Conservation (phyloP, 1,140 invertebrate genomes). For the Agrilus planipennis region DNA sequence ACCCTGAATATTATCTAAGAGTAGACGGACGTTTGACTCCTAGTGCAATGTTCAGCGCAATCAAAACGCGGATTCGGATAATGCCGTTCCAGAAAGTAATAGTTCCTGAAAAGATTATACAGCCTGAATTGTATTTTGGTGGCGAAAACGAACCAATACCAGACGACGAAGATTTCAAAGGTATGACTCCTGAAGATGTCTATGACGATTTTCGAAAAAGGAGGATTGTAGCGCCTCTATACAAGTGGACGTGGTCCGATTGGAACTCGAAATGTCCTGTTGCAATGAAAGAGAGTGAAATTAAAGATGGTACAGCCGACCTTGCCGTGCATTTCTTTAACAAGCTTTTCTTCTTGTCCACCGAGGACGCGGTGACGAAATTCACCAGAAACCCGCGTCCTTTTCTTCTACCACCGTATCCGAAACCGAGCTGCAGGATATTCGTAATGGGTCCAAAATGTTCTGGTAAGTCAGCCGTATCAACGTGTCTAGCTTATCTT, state of each 20-base stretch:
- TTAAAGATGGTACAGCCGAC: slow-evolving; percentile 34
- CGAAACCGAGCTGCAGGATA: slow-evolving; percentile 32
- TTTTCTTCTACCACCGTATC: slow-evolving; percentile 34
- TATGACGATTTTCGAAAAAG: slow-evolving; percentile 23
- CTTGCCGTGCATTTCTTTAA: slow-evolving; percentile 44
- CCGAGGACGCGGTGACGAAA: slow-evolving; percentile 30
- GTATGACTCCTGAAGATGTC: slow-evolving; percentile 20
- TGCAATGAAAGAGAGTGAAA: slow-evolving; percentile 37
- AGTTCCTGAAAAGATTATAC: slow-evolving; percentile 32
- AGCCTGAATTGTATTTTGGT: slow-evolving; percentile 11
- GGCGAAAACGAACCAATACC: slow-evolving; percentile 14
- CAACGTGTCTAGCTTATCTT: slow-evolving; percentile 27
- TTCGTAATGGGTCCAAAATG: slow-evolving; percentile 34
- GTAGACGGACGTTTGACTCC: slow-evolving; percentile 39
- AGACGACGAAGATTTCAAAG: slow-evolving; percentile 11
- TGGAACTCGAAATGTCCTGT: slow-evolving; percentile 48
- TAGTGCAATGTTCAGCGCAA: slow-evolving; percentile 35
- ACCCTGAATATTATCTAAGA: slow-evolving; percentile 40
- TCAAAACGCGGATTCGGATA: slow-evolving; percentile 34
- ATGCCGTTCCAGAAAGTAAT: slow-evolving; percentile 34
- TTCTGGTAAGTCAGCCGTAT: slow-evolving; percentile 32
- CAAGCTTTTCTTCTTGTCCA: slow-evolving; percentile 43
- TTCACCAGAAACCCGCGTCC: slow-evolving; percentile 47
- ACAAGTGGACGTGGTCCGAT: slow-evolving; percentile 35
- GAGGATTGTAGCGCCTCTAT: slow-evolving; percentile 21